Conservation (phyloP, 2,113 vertebrate genomes). For the Stictonetta naevosa region DNA sequence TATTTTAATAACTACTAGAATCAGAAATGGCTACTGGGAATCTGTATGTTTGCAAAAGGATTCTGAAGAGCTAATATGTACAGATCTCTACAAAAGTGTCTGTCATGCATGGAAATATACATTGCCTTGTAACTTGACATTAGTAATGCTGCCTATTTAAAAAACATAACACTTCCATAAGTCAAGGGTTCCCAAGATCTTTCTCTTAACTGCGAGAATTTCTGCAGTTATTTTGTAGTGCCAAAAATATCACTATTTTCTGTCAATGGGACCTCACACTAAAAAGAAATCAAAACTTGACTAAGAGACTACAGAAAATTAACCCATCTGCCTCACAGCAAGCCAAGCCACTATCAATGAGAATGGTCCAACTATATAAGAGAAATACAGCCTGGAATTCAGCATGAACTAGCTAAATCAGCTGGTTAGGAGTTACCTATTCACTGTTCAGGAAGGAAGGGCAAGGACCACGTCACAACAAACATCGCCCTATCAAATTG, state of each 20-base stretch:
- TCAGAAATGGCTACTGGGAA: not conserved
- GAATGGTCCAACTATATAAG: not conserved
- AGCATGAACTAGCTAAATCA: conserved; percentile 14
- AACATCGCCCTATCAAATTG: conserved; percentile 15
- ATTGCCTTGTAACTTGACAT: not conserved
- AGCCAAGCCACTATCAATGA: conserved; percentile 9
- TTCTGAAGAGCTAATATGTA: not conserved
- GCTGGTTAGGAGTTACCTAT: conserved; percentile 23
- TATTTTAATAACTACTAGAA: not conserved
- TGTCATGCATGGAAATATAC: not conserved
- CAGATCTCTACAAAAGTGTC: conserved; percentile 8
- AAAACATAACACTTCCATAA: not conserved
- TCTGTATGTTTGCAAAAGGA: conserved; percentile 10
- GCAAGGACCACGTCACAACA: not conserved
- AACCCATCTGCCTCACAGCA: not conserved
- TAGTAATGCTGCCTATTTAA: not conserved
- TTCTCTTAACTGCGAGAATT: conserved; percentile 18
- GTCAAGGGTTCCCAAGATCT: not conserved
- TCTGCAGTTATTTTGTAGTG: conserved; percentile 24
- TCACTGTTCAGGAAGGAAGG: conserved; percentile 47
- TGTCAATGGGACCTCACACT: not conserved
- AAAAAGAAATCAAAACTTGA: conserved; percentile 41
- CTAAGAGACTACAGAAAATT: conserved; percentile 44
- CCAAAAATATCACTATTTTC: conserved; percentile 58
- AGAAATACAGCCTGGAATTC: conserved; percentile 15